Evolutionary conservation across 2,888 invertebrate species (phyloP), one percentile per base, ranked within the genome.

Genomic region (Caenorhabditis auriculariae): DNA sequence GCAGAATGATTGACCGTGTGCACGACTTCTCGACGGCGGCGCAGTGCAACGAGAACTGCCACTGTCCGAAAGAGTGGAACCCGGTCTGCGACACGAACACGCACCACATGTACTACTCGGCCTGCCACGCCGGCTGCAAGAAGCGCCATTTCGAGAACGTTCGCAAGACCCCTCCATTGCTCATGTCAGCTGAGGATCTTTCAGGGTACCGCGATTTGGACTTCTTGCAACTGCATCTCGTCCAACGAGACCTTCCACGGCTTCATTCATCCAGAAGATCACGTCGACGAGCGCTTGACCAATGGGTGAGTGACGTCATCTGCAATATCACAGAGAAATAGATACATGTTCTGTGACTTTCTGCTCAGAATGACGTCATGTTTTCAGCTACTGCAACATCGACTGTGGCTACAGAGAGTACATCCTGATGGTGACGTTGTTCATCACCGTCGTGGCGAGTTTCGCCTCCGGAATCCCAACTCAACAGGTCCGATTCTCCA

Each of bases 401-500:
- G 77, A 77, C 35, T 80, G 80, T 45, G 80, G 80, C 6, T 66
- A 60, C 47, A 44, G 60, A 2, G 62, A 74, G 53, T 75, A 73
- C 60, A 64, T 75, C 39, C 75, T 81, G 45, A 69, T 79, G 51
- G 52, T 67, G 28, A 67, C 77, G 7, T 58, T 80, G 12, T 79
- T 78, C 61, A 69, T 78, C 46, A 75, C 77, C 21, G 77, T 79
- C 7, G 74, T 79, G 44, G 76, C 77, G 38, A 76, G 76, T 32
- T 81, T 80, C 49, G 80, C 78, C 3, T 67, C 76, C 1, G 78
- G 77, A 23, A 80, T 81, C 29, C 80, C 80, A 7, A 69, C 69
- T 19, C 80, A 80, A 59, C 80, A 77, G 66, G 74, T 75, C 48
- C 1, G 39, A 21, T 28, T 26, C 29, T 24, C 3, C 17, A 28